Evolutionary conservation across 2,797 vertebrate species (phyloP).

Genomic region (Rhabdomys pumilio): DNA sequence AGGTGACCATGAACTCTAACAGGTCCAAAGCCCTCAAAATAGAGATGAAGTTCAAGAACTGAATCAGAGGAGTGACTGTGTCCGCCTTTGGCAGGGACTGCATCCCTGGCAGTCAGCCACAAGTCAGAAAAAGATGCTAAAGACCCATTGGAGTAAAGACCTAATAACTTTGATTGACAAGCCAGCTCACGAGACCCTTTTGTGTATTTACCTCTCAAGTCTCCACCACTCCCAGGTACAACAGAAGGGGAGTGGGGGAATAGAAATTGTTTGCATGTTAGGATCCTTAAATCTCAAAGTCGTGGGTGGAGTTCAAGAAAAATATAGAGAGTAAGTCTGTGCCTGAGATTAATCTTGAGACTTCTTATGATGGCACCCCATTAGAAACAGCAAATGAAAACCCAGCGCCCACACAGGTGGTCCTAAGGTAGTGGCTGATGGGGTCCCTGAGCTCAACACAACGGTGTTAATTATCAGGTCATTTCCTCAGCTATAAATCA

Average conservation of each 20-base stretch:
- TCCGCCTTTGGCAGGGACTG: not conserved
- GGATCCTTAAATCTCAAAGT: constrained; percentile 35
- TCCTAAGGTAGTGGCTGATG: too few species aligned
- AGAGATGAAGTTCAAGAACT: constrained; percentile 3
- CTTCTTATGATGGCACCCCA: not conserved
- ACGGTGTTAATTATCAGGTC: not conserved
- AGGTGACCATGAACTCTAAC: not conserved
- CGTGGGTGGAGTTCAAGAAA: not conserved
- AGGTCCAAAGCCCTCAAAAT: not conserved
- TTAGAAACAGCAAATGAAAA: not conserved
- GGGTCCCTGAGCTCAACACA: not conserved
- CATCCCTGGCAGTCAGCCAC: not conserved
- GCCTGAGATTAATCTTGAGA: not conserved
- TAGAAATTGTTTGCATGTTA: not conserved
- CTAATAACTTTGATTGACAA: not conserved
- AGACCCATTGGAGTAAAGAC: not conserved
- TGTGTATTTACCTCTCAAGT: not conserved
- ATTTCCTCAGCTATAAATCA: constrained; percentile 3
- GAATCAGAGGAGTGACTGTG: not conserved
- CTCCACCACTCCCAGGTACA: not conserved
- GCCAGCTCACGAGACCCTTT: not conserved
- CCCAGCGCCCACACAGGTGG: too few species aligned
- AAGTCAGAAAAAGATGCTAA: not conserved
- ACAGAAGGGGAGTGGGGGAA: rapidly evolving
- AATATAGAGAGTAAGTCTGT: not conserved